These are phyloP conservation scores for Anagyrus pseudococci DNA, from an alignment of 2,888 invertebrate genomes.

Conservation along the genomic window DNA sequence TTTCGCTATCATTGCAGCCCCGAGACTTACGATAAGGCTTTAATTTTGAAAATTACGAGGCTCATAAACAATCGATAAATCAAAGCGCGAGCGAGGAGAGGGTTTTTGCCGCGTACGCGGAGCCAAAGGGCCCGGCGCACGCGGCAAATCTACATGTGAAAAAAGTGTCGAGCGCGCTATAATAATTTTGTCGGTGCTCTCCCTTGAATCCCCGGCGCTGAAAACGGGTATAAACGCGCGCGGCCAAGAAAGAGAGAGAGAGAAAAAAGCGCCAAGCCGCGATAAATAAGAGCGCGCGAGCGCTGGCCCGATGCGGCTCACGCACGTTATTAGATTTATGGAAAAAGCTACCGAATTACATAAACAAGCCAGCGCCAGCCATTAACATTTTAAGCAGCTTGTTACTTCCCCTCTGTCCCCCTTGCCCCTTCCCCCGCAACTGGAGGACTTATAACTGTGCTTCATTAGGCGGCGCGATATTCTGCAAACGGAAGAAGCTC, in stretches of 20 bases:
- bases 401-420: conserved; percentile 33
- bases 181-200: conserved; percentile 33
- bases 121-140: no score
- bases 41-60: conserved; percentile 9
- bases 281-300: background rate
- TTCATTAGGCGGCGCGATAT: conserved; percentile 22
- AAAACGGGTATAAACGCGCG: background rate
- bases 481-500: background rate
- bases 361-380: conserved; percentile 42
- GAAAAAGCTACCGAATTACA: conserved; percentile 50
- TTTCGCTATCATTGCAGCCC: no score
- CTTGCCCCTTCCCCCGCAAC: background rate
- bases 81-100: conserved; percentile 3
- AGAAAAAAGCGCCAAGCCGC: background rate
- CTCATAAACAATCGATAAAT: conserved; percentile 11
- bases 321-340: conserved; percentile 39
- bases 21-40: no score
- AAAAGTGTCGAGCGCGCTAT: conserved; percentile 26
- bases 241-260: background rate
- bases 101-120: no score
- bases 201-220: conserved; percentile 1
- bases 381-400: conserved; percentile 50
- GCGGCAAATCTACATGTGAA: conserved; percentile 17
- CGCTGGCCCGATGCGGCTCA: conserved; percentile 12
- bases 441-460: conserved; percentile 19